phyloP scores from a whole-genome alignment of 2,113 vertebrate genomes.

The Cephalopterus ornatus region DNA sequence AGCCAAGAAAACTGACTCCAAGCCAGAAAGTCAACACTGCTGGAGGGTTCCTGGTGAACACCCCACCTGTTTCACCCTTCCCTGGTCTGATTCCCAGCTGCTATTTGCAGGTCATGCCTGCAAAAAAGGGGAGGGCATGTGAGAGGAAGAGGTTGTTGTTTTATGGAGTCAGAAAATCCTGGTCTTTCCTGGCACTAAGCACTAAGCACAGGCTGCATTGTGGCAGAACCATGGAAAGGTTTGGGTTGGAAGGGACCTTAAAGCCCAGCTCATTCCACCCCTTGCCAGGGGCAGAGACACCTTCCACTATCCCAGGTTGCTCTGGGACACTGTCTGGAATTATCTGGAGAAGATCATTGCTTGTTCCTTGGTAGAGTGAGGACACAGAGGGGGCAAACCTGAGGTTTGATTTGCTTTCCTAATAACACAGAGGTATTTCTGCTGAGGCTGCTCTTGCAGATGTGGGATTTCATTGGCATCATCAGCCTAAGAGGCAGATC shows the following conservation, averaged over 20 bases:
- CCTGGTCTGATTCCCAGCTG: not conserved
- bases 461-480: not conserved
- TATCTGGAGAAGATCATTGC: accelerated
- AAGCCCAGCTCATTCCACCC: not conserved
- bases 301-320: not conserved
- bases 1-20: not conserved
- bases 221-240: no score
- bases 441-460: not conserved
- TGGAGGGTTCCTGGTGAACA: not conserved
- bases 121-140: not conserved
- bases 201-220: accelerated
- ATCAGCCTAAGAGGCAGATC: not conserved
- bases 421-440: not conserved
- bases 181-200: no score
- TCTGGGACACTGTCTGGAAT: not conserved
- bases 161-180: accelerated
- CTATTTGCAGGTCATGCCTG: not conserved
- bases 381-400: accelerated
- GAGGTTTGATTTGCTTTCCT: no score
- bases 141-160: not conserved
- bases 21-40: not conserved
- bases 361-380: accelerated
- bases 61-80: no score
- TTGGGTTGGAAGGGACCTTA: no score
- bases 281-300: not conserved